phyloP scores from a whole-genome alignment of 2,888 invertebrate genomes.

The Coelinius sp. region DNA sequence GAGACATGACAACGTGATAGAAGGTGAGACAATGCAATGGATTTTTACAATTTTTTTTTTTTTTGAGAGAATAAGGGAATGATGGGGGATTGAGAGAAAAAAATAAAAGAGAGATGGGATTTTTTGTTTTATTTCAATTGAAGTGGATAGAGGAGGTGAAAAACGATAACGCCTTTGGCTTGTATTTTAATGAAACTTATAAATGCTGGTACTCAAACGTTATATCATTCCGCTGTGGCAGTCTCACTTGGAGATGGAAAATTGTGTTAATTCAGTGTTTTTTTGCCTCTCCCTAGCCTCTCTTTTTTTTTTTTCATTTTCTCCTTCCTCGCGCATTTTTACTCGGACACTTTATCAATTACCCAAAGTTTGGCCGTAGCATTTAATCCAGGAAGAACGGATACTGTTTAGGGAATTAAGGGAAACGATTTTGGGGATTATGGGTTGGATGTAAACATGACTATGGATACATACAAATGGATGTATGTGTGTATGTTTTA shows the following conservation, averaged over 20 bases:
- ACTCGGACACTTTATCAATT: constrained; percentile 15
- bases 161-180: not conserved
- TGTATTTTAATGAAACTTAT: constrained; percentile 5
- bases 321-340: not conserved
- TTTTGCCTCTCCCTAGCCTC: not conserved
- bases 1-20: constrained; percentile 33
- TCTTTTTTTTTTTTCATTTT: not conserved
- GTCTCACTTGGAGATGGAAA: not conserved
- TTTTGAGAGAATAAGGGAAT: not conserved
- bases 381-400: not conserved
- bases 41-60: not conserved
- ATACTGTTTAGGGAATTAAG: constrained; percentile 4
- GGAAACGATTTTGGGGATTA: constrained; percentile 14
- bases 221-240: not conserved
- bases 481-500: not conserved
- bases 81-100: too few relatives aligned
- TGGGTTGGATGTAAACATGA: constrained; percentile 21
- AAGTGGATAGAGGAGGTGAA: not conserved
- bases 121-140: not conserved
- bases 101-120: not conserved
- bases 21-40: constrained; percentile 11
- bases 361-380: not conserved
- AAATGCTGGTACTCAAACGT: constrained; percentile 1
- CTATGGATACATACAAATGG: not conserved
- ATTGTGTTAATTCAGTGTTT: constrained; percentile 3